These are phyloP conservation scores for Rhyzopertha dominica DNA, from an alignment of 1,140 invertebrate genomes.

Conservation along the genomic window DNA sequence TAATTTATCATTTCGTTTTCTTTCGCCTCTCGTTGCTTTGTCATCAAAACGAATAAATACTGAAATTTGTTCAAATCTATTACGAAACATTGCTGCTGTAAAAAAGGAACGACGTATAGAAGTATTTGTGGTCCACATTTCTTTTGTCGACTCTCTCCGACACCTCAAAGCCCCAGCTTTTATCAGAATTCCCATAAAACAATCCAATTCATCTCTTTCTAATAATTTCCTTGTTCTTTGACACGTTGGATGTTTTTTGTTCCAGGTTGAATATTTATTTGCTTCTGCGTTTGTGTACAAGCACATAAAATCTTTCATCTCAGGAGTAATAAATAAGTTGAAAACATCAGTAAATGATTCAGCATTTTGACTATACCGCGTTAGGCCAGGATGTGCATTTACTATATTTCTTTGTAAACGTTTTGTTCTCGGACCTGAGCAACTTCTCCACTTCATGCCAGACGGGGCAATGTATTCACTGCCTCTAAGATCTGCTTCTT, in stretches of 20 bases:
- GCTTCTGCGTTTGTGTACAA: no score
- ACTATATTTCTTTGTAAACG: no score
- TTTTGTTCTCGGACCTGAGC: no score
- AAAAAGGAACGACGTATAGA: no score
- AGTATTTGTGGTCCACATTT: conserved; percentile 16
- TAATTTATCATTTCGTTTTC: conserved; percentile 34
- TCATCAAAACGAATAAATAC: conserved; percentile 26
- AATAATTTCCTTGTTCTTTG: conserved; percentile 1
- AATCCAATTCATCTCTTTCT: conserved; percentile 9
- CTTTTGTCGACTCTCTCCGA: conserved; percentile 12
- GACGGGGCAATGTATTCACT: no score
- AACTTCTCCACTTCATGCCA: no score
- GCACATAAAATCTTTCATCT: no score
- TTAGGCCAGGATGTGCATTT: no score
- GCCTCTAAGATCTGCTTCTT: no score
- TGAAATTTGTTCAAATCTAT: conserved; percentile 11
- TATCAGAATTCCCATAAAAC: conserved; percentile 18
- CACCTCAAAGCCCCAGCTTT: conserved; percentile 21
- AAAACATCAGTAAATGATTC: no score
- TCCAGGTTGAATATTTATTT: conserved; percentile 2
- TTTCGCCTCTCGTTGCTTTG: conserved; percentile 16
- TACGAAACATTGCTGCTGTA: not conserved
- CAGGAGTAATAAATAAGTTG: no score
- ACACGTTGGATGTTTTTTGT: conserved; percentile 6
- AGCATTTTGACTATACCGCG: no score